A percentile compares a stretch with the other conserved stretches of the same genome.
Evolutionary conservation across 1,140 invertebrate genomes (phyloP).

Genomic region (Chrysomallon squamiferum): DNA sequence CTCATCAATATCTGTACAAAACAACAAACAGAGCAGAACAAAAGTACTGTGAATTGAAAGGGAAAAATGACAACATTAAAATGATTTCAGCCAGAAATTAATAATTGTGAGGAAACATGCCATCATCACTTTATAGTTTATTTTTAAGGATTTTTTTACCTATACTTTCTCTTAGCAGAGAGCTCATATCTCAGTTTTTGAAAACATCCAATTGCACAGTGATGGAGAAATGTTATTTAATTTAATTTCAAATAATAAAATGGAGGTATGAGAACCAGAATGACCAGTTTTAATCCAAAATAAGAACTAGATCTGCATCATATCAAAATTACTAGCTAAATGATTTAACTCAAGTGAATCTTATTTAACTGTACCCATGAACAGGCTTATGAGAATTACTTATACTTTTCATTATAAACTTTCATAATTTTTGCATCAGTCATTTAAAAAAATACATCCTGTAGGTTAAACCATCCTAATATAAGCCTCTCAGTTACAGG

Average conservation of each 20-base stretch:
- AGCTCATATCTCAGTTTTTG: background rate
- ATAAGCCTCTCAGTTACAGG: background rate
- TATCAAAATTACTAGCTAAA: no score
- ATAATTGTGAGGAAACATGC: background rate
- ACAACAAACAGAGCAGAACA: background rate
- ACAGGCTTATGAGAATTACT: no score
- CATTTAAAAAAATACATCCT: background rate
- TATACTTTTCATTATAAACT: no score
- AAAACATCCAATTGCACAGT: no score
- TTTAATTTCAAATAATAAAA: no score
- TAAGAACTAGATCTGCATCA: no score
- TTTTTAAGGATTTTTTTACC: background rate
- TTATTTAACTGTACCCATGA: no score
- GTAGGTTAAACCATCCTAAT: background rate
- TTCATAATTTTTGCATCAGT: no score
- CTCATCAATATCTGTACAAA: conserved; percentile 16
- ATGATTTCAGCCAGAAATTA: background rate
- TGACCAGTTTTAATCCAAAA: no score
- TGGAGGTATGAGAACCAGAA: no score
- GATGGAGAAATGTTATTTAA: no score
- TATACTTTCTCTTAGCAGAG: background rate
- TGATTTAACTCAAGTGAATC: no score
- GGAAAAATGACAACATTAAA: background rate
- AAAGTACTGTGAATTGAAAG: background rate
- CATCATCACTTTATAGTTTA: background rate